A percentile compares a stretch with the other conserved stretches of the same genome.
These are phyloP conservation scores for Melieria picta DNA, from an alignment of 2,888 invertebrate genomes.

Conservation along the genomic window DNA sequence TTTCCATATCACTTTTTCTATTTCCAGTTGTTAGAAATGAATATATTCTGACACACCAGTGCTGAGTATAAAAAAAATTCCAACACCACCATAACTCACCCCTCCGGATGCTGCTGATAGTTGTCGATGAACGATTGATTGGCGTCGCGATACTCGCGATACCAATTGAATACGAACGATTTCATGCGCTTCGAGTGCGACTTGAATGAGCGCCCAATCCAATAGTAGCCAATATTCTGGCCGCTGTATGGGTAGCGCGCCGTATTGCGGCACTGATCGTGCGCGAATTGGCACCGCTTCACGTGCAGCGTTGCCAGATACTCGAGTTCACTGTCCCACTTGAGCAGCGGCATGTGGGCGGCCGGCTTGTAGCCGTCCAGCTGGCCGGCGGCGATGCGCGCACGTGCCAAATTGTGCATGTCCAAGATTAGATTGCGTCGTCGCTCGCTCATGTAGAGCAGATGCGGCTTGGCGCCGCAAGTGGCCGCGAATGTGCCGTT, in stretches of 20 bases:
- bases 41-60: too few relatives aligned
- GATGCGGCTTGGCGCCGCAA: conserved; percentile 52
- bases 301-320: conserved; percentile 59
- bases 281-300: conserved; percentile 58
- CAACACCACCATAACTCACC: conserved; percentile 44
- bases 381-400: conserved; percentile 57
- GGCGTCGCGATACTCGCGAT: conserved; percentile 58
- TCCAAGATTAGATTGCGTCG: conserved; percentile 59
- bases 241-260: conserved; percentile 56
- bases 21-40: too few relatives aligned
- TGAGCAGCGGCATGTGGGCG: conserved; percentile 57
- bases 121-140: conserved; percentile 58
- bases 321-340: conserved; percentile 61
- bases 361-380: conserved; percentile 56
- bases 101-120: conserved; percentile 55
- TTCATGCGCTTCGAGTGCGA: conserved; percentile 62
- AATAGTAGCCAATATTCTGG: conserved; percentile 62
- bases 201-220: conserved; percentile 59
- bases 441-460: conserved; percentile 57
- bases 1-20: not conserved
- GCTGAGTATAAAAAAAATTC: too few relatives aligned
- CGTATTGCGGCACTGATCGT: conserved; percentile 62
- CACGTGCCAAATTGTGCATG: conserved; percentile 61
- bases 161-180: conserved; percentile 60
- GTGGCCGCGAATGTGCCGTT: conserved; percentile 49